Evolutionary conservation across 1,140 invertebrate species (phyloP), one percentile per base, ranked within the genome.

Genomic region (Ceratosolen solmsi): DNA sequence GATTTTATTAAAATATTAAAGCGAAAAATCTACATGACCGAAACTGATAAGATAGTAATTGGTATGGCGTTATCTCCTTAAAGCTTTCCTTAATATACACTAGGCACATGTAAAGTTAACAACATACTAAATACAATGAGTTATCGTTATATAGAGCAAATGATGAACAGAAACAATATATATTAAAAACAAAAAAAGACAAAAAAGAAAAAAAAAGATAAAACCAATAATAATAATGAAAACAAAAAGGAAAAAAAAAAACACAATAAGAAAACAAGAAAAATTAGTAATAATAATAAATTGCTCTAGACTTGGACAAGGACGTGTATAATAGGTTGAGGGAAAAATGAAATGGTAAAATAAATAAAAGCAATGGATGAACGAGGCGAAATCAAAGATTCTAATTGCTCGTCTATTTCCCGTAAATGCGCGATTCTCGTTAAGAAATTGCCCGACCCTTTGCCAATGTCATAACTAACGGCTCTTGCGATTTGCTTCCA

Each of bases 361-460:
- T 13, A 46, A 46, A n/a, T n/a, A n/a, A n/a, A n/a, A n/a, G n/a
- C n/a, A n/a, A n/a, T n/a, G n/a, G n/a, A n/a, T n/a, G n/a, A n/a
- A n/a, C n/a, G n/a, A n/a, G n/a, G n/a, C n/a, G n/a, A n/a, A n/a
- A n/a, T n/a, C 41, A 46, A 46, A 5, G 1, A 5, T 46, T n/a
- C 41, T 8, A 36, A 56, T 30, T 74, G 38, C n/a, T 3, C 36
- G 13, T 54, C 30, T 25, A 54, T 22, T n/a, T 11, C 13, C n/a
- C 9, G n/a, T 33, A 65, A 36, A 3, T 27, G 8, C 11, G 54
- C 60, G 74, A 63, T 63, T 76, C 30, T 20, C 51, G 27, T 30
- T 36, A 20, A 63, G 65, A 49, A 78, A 78, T 51, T 25, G 46
- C 25, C 25, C 49, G 11, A 33, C n/a, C n/a, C 63, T 30, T 63